These are phyloP conservation scores for Clunio marinus DNA, from an alignment of 2,888 invertebrate species.

Conservation along the genomic window DNA sequence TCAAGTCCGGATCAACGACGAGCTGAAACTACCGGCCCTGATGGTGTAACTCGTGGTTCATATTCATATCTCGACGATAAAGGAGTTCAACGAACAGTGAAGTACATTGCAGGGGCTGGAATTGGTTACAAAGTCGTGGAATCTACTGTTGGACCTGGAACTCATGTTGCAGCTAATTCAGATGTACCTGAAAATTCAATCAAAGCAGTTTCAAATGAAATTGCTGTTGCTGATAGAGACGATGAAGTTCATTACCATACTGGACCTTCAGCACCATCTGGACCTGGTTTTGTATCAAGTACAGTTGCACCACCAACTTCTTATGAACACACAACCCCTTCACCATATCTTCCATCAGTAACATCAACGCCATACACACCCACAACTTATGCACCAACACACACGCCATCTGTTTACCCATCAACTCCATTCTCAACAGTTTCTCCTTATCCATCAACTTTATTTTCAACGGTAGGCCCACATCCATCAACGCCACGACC, in stretches of 20 bases:
- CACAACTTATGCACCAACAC: neutral
- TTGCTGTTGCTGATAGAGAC: conserved; percentile 18
- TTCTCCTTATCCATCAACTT: neutral
- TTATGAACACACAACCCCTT: neutral
- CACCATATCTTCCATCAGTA: neutral
- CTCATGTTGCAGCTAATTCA: conserved; percentile 48
- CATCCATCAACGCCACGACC: conserved; percentile 26
- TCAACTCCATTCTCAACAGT: neutral
- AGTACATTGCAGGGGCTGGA: conserved; percentile 73
- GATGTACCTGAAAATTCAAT: conserved; percentile 54
- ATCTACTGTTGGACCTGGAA: conserved; percentile 61
- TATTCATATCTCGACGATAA: conserved; percentile 73
- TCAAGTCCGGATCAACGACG: conserved; percentile 73
- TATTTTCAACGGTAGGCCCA: too few species aligned
- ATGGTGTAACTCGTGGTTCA: conserved; percentile 68
- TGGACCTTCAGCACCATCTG: conserved; percentile 25
- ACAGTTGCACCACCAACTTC: neutral
- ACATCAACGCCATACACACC: neutral
- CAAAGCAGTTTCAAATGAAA: conserved; percentile 39
- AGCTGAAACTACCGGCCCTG: conserved; percentile 67
- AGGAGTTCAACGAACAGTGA: conserved; percentile 70
- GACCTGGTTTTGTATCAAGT: conserved; percentile 6
- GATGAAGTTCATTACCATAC: neutral
- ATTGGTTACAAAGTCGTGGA: conserved; percentile 72
- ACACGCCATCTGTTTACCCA: neutral